Conservation (phyloP, 1,140 invertebrate species). For the Halesus radiatus region DNA sequence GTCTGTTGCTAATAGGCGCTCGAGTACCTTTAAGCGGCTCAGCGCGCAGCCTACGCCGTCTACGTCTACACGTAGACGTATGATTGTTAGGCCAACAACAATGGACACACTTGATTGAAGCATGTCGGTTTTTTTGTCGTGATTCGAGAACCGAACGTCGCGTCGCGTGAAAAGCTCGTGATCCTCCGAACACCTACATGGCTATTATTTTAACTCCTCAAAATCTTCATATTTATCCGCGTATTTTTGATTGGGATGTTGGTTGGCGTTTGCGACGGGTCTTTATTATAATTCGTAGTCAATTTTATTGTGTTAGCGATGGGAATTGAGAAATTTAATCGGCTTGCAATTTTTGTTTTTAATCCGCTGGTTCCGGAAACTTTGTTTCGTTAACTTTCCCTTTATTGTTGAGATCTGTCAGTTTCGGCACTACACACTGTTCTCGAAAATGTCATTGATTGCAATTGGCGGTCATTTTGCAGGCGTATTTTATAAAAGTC, state of each 20-base stretch:
- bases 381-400: too few relatives aligned
- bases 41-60: constrained; percentile 8
- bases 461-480: too few relatives aligned
- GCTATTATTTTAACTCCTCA: constrained; percentile 7
- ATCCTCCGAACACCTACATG: constrained; percentile 17
- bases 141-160: constrained; percentile 26
- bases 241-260: neutral
- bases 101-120: constrained; percentile 36
- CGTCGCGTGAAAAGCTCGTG: constrained; percentile 10
- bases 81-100: constrained; percentile 3
- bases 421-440: too few relatives aligned
- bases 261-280: neutral
- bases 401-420: too few relatives aligned
- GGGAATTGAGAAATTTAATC: neutral
- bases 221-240: neutral
- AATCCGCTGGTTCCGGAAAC: neutral
- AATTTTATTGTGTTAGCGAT: neutral
- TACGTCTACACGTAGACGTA: too few relatives aligned
- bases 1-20: constrained; percentile 21
- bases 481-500: too few relatives aligned
- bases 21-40: neutral
- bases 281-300: neutral
- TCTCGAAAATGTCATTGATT: too few relatives aligned
- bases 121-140: constrained; percentile 23
- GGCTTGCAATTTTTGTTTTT: neutral